phyloP scores from a whole-genome alignment of 2,797 vertebrate genomes.

The Hylomyscus alleni region DNA sequence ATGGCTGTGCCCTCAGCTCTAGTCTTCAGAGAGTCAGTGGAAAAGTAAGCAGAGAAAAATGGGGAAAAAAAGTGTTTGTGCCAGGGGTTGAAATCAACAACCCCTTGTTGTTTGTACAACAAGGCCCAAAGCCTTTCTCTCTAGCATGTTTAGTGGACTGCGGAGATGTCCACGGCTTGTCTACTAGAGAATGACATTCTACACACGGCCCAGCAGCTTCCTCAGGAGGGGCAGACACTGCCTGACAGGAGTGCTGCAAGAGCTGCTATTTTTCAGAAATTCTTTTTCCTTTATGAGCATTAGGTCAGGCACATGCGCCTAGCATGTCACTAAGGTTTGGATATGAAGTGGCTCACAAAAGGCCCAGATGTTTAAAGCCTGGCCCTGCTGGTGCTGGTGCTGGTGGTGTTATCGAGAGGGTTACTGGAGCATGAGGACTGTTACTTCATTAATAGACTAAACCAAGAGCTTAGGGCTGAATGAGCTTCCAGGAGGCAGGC shows the following conservation, averaged over 20 bases:
- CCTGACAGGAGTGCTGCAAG: neutral
- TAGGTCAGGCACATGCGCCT: neutral
- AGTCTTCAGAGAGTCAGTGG: constrained; percentile 14
- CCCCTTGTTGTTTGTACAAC: neutral
- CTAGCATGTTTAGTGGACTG: constrained; percentile 6
- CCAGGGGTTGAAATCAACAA: neutral
- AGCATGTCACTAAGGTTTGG: neutral
- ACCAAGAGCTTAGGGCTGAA: too few relatives aligned
- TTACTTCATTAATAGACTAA: neutral
- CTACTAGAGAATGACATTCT: constrained; percentile 43
- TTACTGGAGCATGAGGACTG: neutral
- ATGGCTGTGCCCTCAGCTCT: neutral
- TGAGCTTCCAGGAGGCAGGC: neutral
- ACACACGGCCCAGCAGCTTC: neutral
- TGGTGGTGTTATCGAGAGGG: neutral
- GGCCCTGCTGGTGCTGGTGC: neutral
- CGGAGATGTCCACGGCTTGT: neutral
- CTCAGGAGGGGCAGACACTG: neutral
- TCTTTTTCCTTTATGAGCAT: neutral
- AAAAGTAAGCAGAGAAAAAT: neutral
- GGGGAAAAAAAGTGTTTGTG: neutral
- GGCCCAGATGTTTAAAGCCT: neutral
- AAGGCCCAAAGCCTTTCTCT: neutral
- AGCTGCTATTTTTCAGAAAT: constrained; percentile 24
- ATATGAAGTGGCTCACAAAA: neutral